Base-by-base conservation (phyloP, 2,797 vertebrate species). In the Micrastur ruficollis region DNA sequence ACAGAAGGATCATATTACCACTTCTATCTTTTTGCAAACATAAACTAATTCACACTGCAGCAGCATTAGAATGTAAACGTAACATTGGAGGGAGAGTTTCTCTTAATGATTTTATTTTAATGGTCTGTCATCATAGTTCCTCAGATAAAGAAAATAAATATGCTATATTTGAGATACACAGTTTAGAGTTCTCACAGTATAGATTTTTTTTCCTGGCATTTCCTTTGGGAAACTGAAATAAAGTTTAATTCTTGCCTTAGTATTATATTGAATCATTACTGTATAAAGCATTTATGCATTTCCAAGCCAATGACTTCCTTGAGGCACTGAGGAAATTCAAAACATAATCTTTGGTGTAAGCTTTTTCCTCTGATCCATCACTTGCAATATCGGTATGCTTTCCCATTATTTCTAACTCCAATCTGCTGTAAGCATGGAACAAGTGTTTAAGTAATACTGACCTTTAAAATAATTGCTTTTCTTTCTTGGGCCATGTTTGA, bases 401-500 rank as follows among this genome's bases (percentile, higher is more conserved):
- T 88, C 50, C 65, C 86, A 81, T 84, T 95, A 75, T 61, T 89
- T 86, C 49, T 83, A 83, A 81, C 42, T 86, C 15, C 44, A 90
- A 46, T 65, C 16, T 83, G 72, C 76, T 75, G 26, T 36, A 95
- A 93, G 38, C 62, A 58, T 15, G 21, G 81, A 74, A 74, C 10
- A 79, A 83, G 6, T 58, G 21, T 22, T 74, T 81, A 91, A 95
- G 53, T 40, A 90, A 93, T 31, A 72, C 26, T 91, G 88, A 94
- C 80, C 80, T 95, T 88, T 90, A 58, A 93, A 93, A 86, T 74
- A 91, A 95, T 81, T 81, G 11, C 5, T 93, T 95, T 82, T 88
- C 31, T 81, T 91, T 75, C 89, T 72, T 4, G 0, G 8, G 81
- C 42, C 47, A 62, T 75, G 50, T 86, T 90, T 91, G 32, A 74